Conservation (phyloP, 2,113 vertebrate species). For the Copsychus sechellarum region DNA sequence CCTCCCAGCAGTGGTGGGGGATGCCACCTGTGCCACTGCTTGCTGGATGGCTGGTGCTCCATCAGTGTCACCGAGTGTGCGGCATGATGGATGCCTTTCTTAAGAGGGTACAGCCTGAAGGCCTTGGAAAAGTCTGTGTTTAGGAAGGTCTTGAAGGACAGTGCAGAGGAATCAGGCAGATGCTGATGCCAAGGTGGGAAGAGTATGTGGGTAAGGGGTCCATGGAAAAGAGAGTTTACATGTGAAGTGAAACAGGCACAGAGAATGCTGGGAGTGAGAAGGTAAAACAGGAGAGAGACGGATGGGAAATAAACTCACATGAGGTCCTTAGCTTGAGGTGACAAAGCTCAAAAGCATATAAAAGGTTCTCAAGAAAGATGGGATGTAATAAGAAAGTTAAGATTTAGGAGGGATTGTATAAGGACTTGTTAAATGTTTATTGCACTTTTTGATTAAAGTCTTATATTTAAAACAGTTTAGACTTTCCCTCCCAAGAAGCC, state of each 20-base stretch:
- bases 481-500: constrained; percentile 20
- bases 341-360: background rate
- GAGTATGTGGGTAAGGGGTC: background rate
- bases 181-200: background rate
- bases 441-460: background rate
- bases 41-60: background rate
- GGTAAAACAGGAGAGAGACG: background rate
- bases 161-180: background rate
- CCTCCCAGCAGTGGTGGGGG: fast-evolving
- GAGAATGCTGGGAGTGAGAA: background rate
- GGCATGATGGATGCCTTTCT: background rate
- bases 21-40: fast-evolving
- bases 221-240: background rate
- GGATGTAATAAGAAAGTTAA: background rate
- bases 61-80: background rate
- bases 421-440: constrained; percentile 33
- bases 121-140: background rate
- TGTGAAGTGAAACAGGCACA: background rate
- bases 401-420: constrained; percentile 19
- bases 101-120: background rate
- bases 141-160: background rate
- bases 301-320: background rate
- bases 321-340: background rate
- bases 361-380: background rate
- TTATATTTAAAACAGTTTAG: background rate